A percentile compares a stretch with the other conserved stretches of the same genome.
Conservation (phyloP, 2,888 invertebrate genomes). For the Gerris lacustris region DNA sequence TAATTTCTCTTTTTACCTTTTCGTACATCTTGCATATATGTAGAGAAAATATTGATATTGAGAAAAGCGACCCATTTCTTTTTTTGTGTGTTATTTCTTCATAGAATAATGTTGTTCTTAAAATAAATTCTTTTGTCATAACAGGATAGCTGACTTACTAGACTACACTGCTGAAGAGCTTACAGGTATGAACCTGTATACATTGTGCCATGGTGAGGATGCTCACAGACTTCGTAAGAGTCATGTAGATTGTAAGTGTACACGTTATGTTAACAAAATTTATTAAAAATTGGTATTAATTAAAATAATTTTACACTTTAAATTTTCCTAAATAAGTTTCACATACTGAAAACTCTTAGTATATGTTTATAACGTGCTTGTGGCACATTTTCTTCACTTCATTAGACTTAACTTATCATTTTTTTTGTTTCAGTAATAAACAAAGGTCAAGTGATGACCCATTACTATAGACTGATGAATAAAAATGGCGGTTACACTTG, state of each 20-base stretch:
- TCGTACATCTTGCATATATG: background rate
- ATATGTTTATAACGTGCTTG: background rate
- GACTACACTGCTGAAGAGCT: slow-evolving; percentile 89
- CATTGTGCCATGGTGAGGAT: slow-evolving; percentile 91
- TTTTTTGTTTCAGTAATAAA: slow-evolving; percentile 62
- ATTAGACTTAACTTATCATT: no score
- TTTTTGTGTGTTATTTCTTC: no score
- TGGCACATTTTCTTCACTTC: background rate
- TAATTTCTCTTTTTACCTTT: slow-evolving; percentile 40
- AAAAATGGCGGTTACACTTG: slow-evolving; percentile 92
- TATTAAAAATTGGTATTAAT: background rate
- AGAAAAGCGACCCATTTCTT: no score
- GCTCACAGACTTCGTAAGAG: slow-evolving; percentile 85
- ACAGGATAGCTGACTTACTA: slow-evolving; percentile 78
- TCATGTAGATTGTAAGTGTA: slow-evolving; percentile 87
- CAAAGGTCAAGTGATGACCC: slow-evolving; percentile 92
- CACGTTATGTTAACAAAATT: background rate
- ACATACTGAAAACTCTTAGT: background rate
- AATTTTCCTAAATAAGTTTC: background rate
- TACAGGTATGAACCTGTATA: slow-evolving; percentile 84
- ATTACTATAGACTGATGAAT: slow-evolving; percentile 92
- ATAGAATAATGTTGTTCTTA: no score
- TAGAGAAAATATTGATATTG: no score
- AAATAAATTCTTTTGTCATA: slow-evolving; percentile 21
- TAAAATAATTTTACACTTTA: background rate